Conservation (phyloP, 1,140 invertebrate genomes). For the Samia ricini region DNA sequence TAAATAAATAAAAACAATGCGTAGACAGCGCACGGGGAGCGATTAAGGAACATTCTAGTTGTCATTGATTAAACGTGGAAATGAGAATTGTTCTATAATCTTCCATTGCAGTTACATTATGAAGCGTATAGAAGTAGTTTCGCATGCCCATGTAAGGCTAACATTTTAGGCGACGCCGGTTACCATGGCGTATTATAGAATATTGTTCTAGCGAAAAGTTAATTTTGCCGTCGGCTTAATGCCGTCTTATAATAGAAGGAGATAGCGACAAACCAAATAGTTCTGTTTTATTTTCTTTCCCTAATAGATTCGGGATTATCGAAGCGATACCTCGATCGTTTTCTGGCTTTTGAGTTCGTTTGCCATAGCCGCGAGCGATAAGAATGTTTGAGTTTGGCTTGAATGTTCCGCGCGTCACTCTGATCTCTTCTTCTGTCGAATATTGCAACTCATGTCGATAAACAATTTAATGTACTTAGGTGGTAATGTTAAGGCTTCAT, state of each 20-base stretch:
- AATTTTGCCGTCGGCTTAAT: constrained; percentile 27
- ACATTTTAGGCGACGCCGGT: constrained; percentile 23
- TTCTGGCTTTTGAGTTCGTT: constrained; percentile 39
- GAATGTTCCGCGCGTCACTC: constrained; percentile 58
- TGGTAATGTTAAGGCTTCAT: not conserved
- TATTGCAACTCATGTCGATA: constrained; percentile 26
- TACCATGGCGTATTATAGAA: constrained; percentile 34
- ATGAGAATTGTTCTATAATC: too few species aligned
- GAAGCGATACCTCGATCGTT: constrained; percentile 41
- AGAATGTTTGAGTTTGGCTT: constrained; percentile 58
- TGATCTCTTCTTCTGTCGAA: constrained; percentile 57
- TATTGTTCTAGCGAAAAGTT: constrained; percentile 26
- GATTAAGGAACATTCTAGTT: too few species aligned
- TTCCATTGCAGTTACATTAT: too few species aligned
- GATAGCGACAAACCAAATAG: constrained; percentile 26
- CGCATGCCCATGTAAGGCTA: constrained; percentile 15
- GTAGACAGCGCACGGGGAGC: too few species aligned
- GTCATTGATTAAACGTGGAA: too few species aligned
- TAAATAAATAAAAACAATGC: too few species aligned
- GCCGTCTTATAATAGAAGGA: constrained; percentile 21
- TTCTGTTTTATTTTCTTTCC: constrained; percentile 20
- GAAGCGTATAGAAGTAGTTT: not conserved
- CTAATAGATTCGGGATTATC: constrained; percentile 35
- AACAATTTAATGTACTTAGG: not conserved
- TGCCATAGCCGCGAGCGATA: constrained; percentile 65